These are phyloP conservation scores for Fistularia tabacaria DNA, from an alignment of 2,797 vertebrate species.

Conservation along the genomic window DNA sequence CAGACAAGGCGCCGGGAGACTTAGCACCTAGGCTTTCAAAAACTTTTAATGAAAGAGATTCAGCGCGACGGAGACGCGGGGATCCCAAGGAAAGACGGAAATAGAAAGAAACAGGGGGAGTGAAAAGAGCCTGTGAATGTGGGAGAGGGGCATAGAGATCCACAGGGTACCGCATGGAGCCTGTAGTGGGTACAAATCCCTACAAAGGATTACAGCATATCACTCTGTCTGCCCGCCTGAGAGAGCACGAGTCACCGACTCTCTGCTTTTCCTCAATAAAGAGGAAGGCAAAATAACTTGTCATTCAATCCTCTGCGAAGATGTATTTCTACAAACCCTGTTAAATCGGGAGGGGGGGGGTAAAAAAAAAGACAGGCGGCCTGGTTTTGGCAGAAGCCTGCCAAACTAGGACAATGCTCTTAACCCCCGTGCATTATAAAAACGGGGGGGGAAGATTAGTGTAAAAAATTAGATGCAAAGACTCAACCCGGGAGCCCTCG, in stretches of 20 bases:
- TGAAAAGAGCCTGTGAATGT: constrained; percentile 20
- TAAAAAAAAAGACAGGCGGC: constrained; percentile 15
- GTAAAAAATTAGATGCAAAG: neutral
- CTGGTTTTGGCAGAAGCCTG: constrained; percentile 9
- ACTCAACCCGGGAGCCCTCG: too few species aligned
- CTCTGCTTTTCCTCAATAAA: constrained; percentile 26
- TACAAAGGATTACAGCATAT: constrained; percentile 55
- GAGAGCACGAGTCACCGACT: constrained; percentile 42
- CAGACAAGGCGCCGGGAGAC: constrained; percentile 34
- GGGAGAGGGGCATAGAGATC: constrained; percentile 34
- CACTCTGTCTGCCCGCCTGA: constrained; percentile 33
- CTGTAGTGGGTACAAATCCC: constrained; percentile 54
- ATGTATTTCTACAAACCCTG: constrained; percentile 13
- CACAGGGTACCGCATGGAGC: constrained; percentile 13
- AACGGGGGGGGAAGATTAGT: constrained; percentile 17
- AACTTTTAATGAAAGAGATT: constrained; percentile 34
- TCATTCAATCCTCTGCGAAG: constrained; percentile 14
- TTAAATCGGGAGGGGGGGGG: constrained; percentile 9
- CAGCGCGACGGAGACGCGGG: constrained; percentile 13
- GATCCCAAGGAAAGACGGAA: constrained; percentile 25
- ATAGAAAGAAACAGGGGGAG: constrained; percentile 25
- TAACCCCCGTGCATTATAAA: constrained; percentile 6
- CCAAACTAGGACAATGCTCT: constrained; percentile 18
- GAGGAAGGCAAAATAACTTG: constrained; percentile 28
- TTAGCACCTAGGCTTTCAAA: constrained; percentile 41